Percentiles rank a stretch among this genome's conserved stretches.
Conservation (phyloP, 2,113 vertebrate genomes). For the Carassius carassius region DNA sequence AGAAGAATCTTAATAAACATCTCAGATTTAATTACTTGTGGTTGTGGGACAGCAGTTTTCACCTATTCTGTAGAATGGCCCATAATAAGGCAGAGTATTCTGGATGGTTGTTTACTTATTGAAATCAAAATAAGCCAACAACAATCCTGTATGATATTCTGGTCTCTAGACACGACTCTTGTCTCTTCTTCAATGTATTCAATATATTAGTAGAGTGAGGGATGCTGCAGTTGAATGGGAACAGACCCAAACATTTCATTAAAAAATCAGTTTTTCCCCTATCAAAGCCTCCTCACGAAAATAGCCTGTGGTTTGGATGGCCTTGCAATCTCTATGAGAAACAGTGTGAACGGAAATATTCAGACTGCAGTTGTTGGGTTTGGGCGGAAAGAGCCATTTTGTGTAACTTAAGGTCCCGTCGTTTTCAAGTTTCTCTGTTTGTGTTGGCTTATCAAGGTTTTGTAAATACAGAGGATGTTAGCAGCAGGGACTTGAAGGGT, state of each 20-base stretch:
- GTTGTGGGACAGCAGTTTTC: too few species aligned
- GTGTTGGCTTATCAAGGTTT: constrained; percentile 14
- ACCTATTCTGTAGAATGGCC: too few species aligned
- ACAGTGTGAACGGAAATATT: background rate
- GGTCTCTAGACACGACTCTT: background rate
- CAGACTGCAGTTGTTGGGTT: background rate
- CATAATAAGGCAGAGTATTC: too few species aligned
- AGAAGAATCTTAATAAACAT: too few species aligned
- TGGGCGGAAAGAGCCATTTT: background rate
- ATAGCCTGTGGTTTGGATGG: background rate
- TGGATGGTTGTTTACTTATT: background rate
- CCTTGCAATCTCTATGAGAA: background rate
- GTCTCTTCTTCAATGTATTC: background rate
- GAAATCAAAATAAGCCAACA: background rate
- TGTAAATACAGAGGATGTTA: constrained; percentile 21
- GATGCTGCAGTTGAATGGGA: background rate
- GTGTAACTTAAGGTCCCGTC: background rate
- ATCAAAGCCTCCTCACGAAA: background rate
- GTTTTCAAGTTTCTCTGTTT: background rate
- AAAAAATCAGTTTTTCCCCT: background rate
- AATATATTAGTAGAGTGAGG: background rate
- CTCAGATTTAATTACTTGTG: too few species aligned
- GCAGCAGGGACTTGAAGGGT: background rate
- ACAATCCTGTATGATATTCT: background rate
- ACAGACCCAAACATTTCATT: background rate